phyloP scores from a whole-genome alignment of 2,888 invertebrate genomes.

The Caenorhabditis wallacei region DNA sequence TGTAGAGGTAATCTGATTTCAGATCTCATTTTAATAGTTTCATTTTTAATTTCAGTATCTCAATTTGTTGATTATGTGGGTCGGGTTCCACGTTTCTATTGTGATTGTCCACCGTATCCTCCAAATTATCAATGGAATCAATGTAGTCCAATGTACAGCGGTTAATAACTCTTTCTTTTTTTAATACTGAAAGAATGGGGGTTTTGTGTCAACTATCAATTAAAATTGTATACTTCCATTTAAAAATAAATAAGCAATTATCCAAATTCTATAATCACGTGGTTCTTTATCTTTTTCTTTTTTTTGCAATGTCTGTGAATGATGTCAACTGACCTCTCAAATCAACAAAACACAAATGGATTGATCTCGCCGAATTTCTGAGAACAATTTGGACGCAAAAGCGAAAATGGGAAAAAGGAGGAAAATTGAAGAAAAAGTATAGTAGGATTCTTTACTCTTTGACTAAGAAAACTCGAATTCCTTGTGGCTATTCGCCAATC shows the following conservation, averaged over 20 bases:
- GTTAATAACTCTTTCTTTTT: background rate
- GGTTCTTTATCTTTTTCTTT: background rate
- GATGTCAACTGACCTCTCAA: constrained; percentile 28
- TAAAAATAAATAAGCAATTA: background rate
- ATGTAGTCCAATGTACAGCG: constrained; percentile 29
- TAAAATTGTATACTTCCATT: background rate
- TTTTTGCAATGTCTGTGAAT: constrained; percentile 10
- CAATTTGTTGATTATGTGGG: constrained; percentile 46
- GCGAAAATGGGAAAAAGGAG: background rate
- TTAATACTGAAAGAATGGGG: no score
- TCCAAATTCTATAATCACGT: constrained; percentile 9
- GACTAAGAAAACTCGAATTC: constrained; percentile 36
- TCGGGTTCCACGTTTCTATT: constrained; percentile 46
- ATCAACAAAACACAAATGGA: constrained; percentile 10
- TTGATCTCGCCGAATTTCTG: constrained; percentile 36
- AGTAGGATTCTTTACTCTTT: constrained; percentile 9
- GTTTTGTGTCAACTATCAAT: background rate
- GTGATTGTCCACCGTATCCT: constrained; percentile 57
- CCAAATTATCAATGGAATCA: constrained; percentile 59
- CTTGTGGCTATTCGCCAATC: constrained; percentile 28
- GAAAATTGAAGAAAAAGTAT: background rate
- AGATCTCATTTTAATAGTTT: background rate
- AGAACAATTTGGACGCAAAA: constrained; percentile 15
- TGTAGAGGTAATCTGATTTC: constrained; percentile 13
- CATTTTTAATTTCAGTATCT: constrained; percentile 23